Percentiles rank a stretch among this genome's conserved stretches.
phyloP scores from a whole-genome alignment of 2,888 invertebrate genomes.

The Agrilus biguttatus region DNA sequence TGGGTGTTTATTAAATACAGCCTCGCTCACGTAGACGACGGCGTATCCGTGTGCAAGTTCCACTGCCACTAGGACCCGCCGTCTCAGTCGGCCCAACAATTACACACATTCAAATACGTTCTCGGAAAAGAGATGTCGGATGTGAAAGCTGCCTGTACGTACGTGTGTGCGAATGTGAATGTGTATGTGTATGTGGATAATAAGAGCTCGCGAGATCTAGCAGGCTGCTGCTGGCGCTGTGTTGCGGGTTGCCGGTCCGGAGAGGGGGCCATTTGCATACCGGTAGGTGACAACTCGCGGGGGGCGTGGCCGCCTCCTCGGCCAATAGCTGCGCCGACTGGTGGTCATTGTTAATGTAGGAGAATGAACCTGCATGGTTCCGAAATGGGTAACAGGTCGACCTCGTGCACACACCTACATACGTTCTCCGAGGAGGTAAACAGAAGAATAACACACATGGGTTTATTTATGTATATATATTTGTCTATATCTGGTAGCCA shows the following conservation, averaged over 20 bases:
- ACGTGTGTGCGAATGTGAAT: neutral
- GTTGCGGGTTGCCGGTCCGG: conserved; percentile 16
- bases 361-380: conserved; percentile 30
- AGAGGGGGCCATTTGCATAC: conserved; percentile 33
- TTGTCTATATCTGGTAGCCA: too few relatives aligned
- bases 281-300: conserved; percentile 36
- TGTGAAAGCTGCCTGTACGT: neutral
- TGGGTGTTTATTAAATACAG: too few relatives aligned
- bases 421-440: neutral
- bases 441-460: too few relatives aligned
- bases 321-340: conserved; percentile 24
- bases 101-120: too few relatives aligned
- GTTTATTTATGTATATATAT: too few relatives aligned
- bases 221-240: conserved; percentile 4
- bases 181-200: neutral
- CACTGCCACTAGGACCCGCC: too few relatives aligned
- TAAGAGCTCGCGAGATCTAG: neutral
- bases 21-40: too few relatives aligned
- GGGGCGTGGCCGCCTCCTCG: conserved; percentile 23
- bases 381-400: conserved; percentile 20
- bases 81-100: too few relatives aligned
- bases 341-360: conserved; percentile 23
- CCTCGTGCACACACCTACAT: conserved; percentile 20
- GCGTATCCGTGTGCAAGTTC: too few relatives aligned
- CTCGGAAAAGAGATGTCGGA: neutral